Base-by-base conservation (phyloP, 2,113 vertebrate species). In the Synchiropus splendidus region DNA sequence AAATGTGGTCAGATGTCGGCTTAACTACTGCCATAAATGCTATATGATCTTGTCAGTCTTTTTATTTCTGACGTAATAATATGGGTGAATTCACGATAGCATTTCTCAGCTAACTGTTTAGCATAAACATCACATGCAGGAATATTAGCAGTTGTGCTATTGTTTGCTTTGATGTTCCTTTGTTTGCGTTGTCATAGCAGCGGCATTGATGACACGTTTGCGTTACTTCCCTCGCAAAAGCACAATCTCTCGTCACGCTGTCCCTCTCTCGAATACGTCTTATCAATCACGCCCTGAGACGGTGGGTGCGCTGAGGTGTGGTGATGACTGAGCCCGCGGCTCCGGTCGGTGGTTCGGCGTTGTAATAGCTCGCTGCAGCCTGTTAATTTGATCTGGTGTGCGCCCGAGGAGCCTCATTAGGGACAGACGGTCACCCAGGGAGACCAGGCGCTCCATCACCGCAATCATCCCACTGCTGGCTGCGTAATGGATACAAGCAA, bases 371-470 rank as follows among this genome's bases (percentile, higher is more conserved):
- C 70, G 67, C 60, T 35, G 64, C 64, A 51, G 66, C 64, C 72
- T 78, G 57, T 81, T 82, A 77, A 82, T 82, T 80, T 64, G 73
- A 70, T 74, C 58, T 39, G 54, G 42, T 58, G 49, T 64, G 67
- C 70, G 65, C 63, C 59, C 39, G 67, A 74, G 66, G 56, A 68
- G 61, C 51, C 75, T 78, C 73, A 70, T 79, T 75, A 83, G 60
- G 55, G 67, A 53, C 63, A 40, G 42, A 18, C 11, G 57, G 61
- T 54, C 51, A 41, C 41, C 42, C 37, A 42, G 55, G 45, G 51
- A 47, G 48, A 64, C 33, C 4, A 9, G 42, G 21, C 58, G 40
- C 59, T 70, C 60, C 66, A 64, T 78, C 68, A 75, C 41, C 48
- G 54, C 33, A 17, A 31, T 44, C 48, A 51, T 5, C 51, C 53